A percentile compares a stretch with the other conserved stretches of the same genome.
phyloP scores from a whole-genome alignment of 1,140 invertebrate genomes.

The Sinella curviseta region DNA sequence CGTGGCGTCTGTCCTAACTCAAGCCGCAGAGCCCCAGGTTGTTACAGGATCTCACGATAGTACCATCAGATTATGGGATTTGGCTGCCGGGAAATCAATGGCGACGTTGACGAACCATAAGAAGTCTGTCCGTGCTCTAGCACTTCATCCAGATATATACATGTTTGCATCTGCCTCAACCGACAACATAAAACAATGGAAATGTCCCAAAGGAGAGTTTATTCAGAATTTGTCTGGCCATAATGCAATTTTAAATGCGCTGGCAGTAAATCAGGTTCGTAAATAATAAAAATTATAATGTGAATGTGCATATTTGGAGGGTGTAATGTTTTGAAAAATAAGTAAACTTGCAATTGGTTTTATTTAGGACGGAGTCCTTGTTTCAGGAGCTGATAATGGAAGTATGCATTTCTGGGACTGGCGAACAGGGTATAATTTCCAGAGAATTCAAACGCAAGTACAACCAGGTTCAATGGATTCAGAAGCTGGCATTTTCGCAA shows the following conservation, averaged over 20 bases:
- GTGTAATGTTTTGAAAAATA: not conserved
- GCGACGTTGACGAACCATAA: conserved; percentile 98
- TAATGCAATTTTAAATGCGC: conserved; percentile 95
- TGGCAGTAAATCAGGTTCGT: conserved; percentile 77
- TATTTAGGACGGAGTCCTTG: conserved; percentile 80
- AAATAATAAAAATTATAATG: not conserved
- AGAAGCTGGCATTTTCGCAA: conserved; percentile 94
- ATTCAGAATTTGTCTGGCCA: conserved; percentile 97
- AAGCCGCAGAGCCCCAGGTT: conserved; percentile 90
- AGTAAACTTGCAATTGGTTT: not conserved
- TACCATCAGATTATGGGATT: conserved; percentile 90
- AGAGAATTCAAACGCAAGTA: conserved; percentile 78
- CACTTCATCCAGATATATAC: conserved; percentile 58
- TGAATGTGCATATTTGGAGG: too few species aligned
- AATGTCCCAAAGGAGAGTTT: conserved; percentile 96
- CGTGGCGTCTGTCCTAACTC: conserved; percentile 88
- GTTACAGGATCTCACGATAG: conserved; percentile 70
- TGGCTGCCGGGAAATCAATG: conserved; percentile 91
- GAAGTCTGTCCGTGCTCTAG: conserved; percentile 76
- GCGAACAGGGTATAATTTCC: conserved; percentile 98
- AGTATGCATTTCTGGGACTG: conserved; percentile 98
- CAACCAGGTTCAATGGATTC: conserved; percentile 99
- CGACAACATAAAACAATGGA: conserved; percentile 99
- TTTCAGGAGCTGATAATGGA: conserved; percentile 98
- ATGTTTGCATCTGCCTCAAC: conserved; percentile 97